Conservation (phyloP, 2,888 invertebrate species). For the Operophtera brumata region DNA sequence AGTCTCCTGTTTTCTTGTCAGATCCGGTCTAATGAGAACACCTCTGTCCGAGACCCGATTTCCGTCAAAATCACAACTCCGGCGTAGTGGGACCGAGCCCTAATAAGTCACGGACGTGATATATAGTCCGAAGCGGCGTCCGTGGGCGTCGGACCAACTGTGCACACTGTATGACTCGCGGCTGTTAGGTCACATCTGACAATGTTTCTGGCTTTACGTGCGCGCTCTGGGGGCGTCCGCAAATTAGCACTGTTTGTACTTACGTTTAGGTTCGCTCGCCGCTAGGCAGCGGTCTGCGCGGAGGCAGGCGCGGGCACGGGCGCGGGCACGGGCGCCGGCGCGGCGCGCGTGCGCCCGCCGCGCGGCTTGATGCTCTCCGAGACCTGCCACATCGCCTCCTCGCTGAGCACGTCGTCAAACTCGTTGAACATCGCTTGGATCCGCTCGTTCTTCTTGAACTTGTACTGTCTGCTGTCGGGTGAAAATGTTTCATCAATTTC, state of each 20-base stretch:
- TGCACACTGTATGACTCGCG: too few relatives aligned
- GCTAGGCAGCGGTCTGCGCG: constrained; percentile 46
- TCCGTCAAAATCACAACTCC: too few relatives aligned
- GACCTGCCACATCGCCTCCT: constrained; percentile 99
- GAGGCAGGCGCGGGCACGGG: constrained; percentile 35
- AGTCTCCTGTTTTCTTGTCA: too few relatives aligned
- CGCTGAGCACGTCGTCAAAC: constrained; percentile 96
- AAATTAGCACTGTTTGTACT: background rate
- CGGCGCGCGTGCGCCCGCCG: constrained; percentile 80
- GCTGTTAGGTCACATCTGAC: too few relatives aligned
- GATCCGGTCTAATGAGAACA: too few relatives aligned
- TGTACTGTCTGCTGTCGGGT: constrained; percentile 87
- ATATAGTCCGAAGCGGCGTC: too few relatives aligned
- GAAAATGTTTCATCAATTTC: constrained; percentile 20
- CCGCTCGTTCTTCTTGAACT: constrained; percentile 95
- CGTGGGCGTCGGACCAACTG: too few relatives aligned
- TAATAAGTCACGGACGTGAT: too few relatives aligned
- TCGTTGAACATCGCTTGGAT: constrained; percentile 97
- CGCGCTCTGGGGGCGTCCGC: background rate
- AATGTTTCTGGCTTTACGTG: too few relatives aligned
- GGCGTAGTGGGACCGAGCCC: too few relatives aligned
- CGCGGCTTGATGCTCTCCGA: constrained; percentile 98
- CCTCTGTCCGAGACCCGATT: too few relatives aligned
- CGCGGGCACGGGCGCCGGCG: constrained; percentile 42
- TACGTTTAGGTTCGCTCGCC: constrained; percentile 7